Percentiles rank a stretch among this genome's conserved stretches.
phyloP scores from a whole-genome alignment of 2,113 vertebrate genomes.

The Chamaea fasciata region DNA sequence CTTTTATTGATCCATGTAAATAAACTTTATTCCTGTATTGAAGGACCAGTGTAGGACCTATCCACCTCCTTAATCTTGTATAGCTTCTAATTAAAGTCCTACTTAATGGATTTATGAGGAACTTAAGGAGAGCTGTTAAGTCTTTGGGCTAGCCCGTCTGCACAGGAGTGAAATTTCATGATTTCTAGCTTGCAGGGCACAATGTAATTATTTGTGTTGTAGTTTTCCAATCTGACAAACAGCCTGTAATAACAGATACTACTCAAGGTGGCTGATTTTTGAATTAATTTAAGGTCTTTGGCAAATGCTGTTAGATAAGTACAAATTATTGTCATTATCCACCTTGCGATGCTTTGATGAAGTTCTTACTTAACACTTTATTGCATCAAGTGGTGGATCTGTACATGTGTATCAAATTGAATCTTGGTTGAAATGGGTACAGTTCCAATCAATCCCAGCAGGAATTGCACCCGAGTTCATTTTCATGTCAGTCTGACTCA shows the following conservation, averaged over 20 bases:
- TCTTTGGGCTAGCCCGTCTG: not conserved
- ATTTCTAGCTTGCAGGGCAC: not conserved
- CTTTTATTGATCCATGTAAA: not conserved
- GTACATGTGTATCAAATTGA: not conserved
- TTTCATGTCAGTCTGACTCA: not conserved
- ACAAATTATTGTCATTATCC: not conserved
- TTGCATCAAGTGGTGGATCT: not conserved
- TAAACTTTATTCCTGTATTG: not conserved
- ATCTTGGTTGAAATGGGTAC: not conserved
- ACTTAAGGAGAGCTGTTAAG: not conserved
- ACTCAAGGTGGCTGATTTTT: not conserved
- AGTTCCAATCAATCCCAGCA: not conserved
- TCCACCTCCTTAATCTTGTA: not conserved
- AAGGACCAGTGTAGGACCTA: not conserved
- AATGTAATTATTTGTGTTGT: not conserved
- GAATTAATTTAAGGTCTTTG: not conserved
- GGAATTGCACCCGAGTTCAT: not conserved
- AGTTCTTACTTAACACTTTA: not conserved
- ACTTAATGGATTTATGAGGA: not conserved
- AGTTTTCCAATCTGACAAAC: not conserved
- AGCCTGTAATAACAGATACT: not conserved
- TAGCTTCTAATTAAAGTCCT: not conserved
- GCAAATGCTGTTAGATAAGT: not conserved
- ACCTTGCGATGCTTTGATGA: not conserved
- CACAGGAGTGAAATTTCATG: not conserved